A percentile compares a stretch with the other conserved stretches of the same genome.
phyloP scores from a whole-genome alignment of 2,888 invertebrate species.

The Empis stercorea region DNA sequence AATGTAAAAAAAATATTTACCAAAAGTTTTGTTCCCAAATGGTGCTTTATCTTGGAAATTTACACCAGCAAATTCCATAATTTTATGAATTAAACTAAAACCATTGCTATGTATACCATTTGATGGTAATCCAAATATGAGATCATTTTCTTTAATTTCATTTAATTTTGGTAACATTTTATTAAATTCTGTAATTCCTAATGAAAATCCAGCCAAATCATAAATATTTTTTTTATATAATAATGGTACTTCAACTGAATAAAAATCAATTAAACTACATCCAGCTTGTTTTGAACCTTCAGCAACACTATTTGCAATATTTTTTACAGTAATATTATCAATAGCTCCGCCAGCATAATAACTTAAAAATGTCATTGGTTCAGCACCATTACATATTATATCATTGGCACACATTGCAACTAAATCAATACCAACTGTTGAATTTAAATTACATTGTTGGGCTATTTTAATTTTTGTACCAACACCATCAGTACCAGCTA shows the following conservation, averaged over 20 bases:
- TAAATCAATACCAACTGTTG: slow-evolving; percentile 81
- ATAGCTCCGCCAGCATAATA: slow-evolving; percentile 82
- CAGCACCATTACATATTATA: slow-evolving; percentile 88
- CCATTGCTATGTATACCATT: slow-evolving; percentile 95
- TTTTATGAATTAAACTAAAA: slow-evolving; percentile 80
- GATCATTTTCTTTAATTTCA: slow-evolving; percentile 62
- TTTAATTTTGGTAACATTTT: slow-evolving; percentile 59
- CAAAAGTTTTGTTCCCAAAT: slow-evolving; percentile 62
- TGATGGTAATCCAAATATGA: slow-evolving; percentile 79
- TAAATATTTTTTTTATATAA: slow-evolving; percentile 79
- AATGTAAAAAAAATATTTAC: slow-evolving; percentile 34
- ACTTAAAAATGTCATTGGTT: slow-evolving; percentile 91
- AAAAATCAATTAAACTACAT: slow-evolving; percentile 76
- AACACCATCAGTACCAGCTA: slow-evolving; percentile 95
- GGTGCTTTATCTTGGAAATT: slow-evolving; percentile 55
- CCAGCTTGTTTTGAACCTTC: slow-evolving; percentile 73
- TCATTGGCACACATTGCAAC: slow-evolving; percentile 99
- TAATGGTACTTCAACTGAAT: slow-evolving; percentile 92
- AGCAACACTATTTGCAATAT: slow-evolving; percentile 45
- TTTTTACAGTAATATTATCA: slow-evolving; percentile 51
- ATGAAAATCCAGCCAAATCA: slow-evolving; percentile 91
- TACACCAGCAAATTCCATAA: slow-evolving; percentile 59
- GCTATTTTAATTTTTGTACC: slow-evolving; percentile 94
- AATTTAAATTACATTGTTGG: slow-evolving; percentile 59
- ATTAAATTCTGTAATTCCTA: slow-evolving; percentile 77